These are phyloP conservation scores for Strigamia transsilvanica DNA, from an alignment of 2,888 invertebrate genomes.

Conservation along the genomic window DNA sequence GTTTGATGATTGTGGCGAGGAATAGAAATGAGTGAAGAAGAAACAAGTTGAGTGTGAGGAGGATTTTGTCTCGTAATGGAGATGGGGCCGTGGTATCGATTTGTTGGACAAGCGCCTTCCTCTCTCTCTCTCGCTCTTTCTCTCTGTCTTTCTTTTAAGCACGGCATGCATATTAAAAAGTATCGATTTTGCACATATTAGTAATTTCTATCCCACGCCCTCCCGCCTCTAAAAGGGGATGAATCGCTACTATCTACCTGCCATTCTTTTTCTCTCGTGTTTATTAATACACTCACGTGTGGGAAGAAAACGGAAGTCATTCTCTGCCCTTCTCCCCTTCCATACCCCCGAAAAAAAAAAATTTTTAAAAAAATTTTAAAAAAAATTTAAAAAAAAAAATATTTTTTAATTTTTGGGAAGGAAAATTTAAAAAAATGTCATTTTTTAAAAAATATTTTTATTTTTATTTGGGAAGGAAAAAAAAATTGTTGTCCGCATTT, in stretches of 20 bases:
- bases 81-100: constrained; percentile 52
- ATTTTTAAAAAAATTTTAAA: not conserved
- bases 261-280: constrained; percentile 37
- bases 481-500: constrained; percentile 28
- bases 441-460: not conserved
- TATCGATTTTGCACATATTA: constrained; percentile 59
- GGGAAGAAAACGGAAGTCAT: constrained; percentile 45
- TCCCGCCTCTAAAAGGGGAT: constrained; percentile 52
- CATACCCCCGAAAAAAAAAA: too few species aligned
- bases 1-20: constrained; percentile 49
- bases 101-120: constrained; percentile 51
- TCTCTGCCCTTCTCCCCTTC: not conserved
- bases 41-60: constrained; percentile 49
- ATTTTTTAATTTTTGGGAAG: not conserved
- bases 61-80: constrained; percentile 51
- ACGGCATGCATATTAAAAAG: constrained; percentile 60
- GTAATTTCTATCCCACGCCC: constrained; percentile 57
- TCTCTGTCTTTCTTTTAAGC: constrained; percentile 57
- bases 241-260: constrained; percentile 50
- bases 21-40: constrained; percentile 49
- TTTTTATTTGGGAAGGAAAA: not conserved
- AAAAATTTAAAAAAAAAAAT: not conserved
- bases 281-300: constrained; percentile 49
- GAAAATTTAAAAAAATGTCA: not conserved
- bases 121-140: constrained; percentile 49